phyloP scores from a whole-genome alignment of 2,888 invertebrate species.

The Melieria crassipennis region DNA sequence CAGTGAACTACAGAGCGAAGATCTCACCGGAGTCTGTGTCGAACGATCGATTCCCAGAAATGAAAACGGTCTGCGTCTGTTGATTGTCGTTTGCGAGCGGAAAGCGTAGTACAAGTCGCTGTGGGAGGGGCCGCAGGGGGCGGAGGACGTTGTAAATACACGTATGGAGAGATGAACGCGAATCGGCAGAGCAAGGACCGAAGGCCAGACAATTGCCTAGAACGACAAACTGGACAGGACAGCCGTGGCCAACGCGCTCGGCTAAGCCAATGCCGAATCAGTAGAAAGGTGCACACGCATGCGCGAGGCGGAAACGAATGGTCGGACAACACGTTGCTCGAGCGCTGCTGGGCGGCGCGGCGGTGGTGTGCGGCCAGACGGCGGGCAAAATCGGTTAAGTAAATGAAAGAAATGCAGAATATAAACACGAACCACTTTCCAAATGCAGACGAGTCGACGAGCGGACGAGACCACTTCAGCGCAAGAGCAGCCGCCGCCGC shows the following conservation, averaged over 20 bases:
- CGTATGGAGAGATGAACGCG: too few relatives aligned
- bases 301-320: background rate
- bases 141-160: too few relatives aligned
- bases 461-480: background rate
- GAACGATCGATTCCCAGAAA: constrained; percentile 60
- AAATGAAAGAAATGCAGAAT: constrained; percentile 53
- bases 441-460: constrained; percentile 55
- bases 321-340: background rate
- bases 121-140: too few relatives aligned
- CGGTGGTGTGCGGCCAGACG: background rate
- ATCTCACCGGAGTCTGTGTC: constrained; percentile 47
- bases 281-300: too few relatives aligned
- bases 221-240: too few relatives aligned
- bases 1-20: constrained; percentile 37
- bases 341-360: too few relatives aligned
- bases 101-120: too few relatives aligned
- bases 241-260: too few relatives aligned
- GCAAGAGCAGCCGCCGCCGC: background rate
- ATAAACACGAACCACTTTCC: constrained; percentile 60
- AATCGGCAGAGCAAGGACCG: too few relatives aligned
- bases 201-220: too few relatives aligned
- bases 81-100: background rate
- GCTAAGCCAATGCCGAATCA: too few relatives aligned
- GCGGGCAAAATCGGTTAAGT: constrained; percentile 45
- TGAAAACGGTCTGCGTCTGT: constrained; percentile 45